Evolutionary conservation across 1,140 invertebrate genomes (phyloP), one percentile per base, ranked within the genome.

Genomic region (Centruroides sculpturatus): DNA sequence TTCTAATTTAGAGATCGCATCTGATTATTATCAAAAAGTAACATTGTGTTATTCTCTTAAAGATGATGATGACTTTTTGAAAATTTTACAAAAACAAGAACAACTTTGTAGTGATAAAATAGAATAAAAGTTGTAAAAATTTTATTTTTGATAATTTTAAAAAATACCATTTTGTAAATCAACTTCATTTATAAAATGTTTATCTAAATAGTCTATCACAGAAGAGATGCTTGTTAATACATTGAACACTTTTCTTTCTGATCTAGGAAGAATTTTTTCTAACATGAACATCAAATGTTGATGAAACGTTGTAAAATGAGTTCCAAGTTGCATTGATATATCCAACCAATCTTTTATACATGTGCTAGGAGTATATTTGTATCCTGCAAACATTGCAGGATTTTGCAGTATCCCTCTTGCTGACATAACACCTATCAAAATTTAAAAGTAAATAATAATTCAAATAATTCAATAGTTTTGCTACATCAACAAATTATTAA

Each of bases 221-320:
- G 79, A 76, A 57, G 81, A 71, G 65, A 82, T 84, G 63, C 76
- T 82, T 61, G 78, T 80, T 35, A 94, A 75, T 64, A 79, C 79
- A 76, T 94, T 95, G 70, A 94, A 92, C 56, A 83, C 73, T 64
- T 79, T 72, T 66, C 85, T 82, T 68, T 88, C 80, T 55, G 79
- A 72, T 66, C 82, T 85, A 5, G 80, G 76, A 63, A 93, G 76
- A 50, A 85, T 70, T 74, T 85, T 86, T 72, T 92, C 87, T 66
- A 90, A 75, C 93, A 97, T 97, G 71, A 92, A 93, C 53, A 90
- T 87, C 56, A 96, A 78, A 77, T 96, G 92, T 72, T 94, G 89
- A 76, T 96, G 92, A 69, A 95, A 91, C 71, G 80, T 84, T 60
- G 85, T 80, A 75, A 91, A 92, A 49, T 80, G 78, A 66, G 83